Base-by-base conservation (phyloP, 2,113 vertebrate species). In the Chaetodon trifascialis region DNA sequence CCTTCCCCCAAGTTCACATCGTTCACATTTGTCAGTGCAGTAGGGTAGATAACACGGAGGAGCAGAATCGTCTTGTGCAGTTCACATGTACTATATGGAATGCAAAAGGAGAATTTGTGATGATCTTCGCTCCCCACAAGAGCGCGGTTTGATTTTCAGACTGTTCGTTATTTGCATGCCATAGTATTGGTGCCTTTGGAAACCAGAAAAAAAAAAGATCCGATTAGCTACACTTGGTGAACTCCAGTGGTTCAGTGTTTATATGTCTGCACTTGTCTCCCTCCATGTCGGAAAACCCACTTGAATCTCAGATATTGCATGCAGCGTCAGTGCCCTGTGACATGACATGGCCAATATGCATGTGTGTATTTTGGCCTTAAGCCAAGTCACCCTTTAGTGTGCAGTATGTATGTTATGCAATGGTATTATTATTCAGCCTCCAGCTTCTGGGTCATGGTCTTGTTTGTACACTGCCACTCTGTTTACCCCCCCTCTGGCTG, bases 391-490 rank as follows among this genome's bases (percentile, higher is more conserved):
- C 68, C 55, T 85, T 44, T 47, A 81, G 38, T 64, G 58, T 81
- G 79, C 80, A 82, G 30, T 82, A 81, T 90, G 56, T 85, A 68
- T 89, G 87, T 79, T 83, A 73, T 76, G 86, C 74, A 86, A 76
- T 23, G 30, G 52, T 73, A 56, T 64, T 84, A 82, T 91, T 84
- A 83, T 81, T 79, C 68, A 83, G 55, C 86, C 64, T 59, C 7
- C 8, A 84, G 81, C 75, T 84, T 88, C 80, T 84, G 81, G 85
- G 80, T 85, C 82, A 83, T 85, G 64, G 63, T 71, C 71, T 68
- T 89, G 80, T 92, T 84, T 92, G 79, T 90, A 70, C 82, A 85
- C 23, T 71, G 83, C 65, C 76, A 75, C 86, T 83, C 67, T 86
- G 71, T 85, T 84, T 79, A 69, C 77, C 78, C 79, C 34, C 10